These are phyloP conservation scores for Embidobia sp. DNA, from an alignment of 2,888 invertebrate genomes.

Conservation along the genomic window DNA sequence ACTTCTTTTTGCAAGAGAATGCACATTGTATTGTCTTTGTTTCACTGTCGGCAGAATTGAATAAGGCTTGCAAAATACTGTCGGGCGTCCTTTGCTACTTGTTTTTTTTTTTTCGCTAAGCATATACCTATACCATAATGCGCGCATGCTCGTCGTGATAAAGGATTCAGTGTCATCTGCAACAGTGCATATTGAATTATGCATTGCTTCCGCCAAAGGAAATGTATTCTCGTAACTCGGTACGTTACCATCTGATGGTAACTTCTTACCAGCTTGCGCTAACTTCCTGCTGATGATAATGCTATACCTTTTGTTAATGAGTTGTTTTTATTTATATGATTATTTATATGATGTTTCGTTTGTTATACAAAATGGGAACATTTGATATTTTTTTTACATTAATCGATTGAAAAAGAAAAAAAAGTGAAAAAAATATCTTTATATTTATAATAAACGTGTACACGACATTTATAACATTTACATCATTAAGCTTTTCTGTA, in stretches of 20 bases:
- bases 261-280: no score
- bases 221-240: conserved; percentile 9
- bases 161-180: conserved; percentile 55
- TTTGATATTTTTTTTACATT: no score
- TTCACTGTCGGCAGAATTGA: conserved; percentile 21
- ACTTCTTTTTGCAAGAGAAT: conserved; percentile 2
- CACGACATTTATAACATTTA: no score
- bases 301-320: not conserved
- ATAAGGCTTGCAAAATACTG: conserved; percentile 26
- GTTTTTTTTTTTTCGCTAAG: conserved; percentile 54
- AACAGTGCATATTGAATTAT: conserved; percentile 48
- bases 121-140: conserved; percentile 34
- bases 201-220: not conserved
- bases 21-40: conserved; percentile 11
- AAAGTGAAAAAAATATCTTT: no score
- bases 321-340: no score
- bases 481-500: no score
- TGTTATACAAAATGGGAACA: no score
- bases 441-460: no score
- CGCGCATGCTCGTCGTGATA: conserved; percentile 60
- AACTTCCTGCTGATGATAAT: not conserved
- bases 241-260: conserved; percentile 25
- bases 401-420: no score
- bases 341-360: no score
- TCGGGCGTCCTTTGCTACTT: conserved; percentile 61